phyloP scores from a whole-genome alignment of 2,113 vertebrate species.

The Carassius gibelio region DNA sequence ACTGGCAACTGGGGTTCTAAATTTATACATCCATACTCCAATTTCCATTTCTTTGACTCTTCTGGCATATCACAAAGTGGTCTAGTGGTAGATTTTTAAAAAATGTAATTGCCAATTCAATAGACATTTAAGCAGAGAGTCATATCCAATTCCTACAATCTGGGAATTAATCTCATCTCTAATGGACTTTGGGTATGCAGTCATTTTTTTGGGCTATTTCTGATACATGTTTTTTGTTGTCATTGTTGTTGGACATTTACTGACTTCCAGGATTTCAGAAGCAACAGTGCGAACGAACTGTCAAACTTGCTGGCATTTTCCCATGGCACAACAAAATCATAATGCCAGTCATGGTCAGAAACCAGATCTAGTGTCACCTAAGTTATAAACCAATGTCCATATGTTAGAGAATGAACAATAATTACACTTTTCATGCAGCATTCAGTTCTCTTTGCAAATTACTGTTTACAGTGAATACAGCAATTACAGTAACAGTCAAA shows the following conservation, averaged over 20 bases:
- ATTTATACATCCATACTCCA: neutral
- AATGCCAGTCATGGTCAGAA: neutral
- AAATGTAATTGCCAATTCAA: too few species aligned
- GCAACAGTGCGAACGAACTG: too few species aligned
- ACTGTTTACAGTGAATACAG: too few species aligned
- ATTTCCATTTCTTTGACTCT: neutral
- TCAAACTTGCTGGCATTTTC: neutral
- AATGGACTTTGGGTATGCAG: neutral
- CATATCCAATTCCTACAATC: too few species aligned
- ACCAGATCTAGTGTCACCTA: too few species aligned
- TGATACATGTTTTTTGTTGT: neutral
- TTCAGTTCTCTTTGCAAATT: too few species aligned
- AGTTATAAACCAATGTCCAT: too few species aligned
- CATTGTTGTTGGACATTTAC: constrained; percentile 34
- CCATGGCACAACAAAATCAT: neutral
- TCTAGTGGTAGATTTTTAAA: neutral
- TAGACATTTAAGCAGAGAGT: too few species aligned
- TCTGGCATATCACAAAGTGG: neutral
- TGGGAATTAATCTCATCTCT: constrained; percentile 2
- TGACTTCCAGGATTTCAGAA: neutral
- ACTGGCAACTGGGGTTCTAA: neutral
- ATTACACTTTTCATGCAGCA: too few species aligned
- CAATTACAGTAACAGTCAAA: too few species aligned
- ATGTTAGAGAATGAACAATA: too few species aligned
- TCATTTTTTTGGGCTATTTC: neutral